Evolutionary conservation across 2,113 vertebrate genomes (phyloP).

Genomic region (Hippocampus zosterae): DNA sequence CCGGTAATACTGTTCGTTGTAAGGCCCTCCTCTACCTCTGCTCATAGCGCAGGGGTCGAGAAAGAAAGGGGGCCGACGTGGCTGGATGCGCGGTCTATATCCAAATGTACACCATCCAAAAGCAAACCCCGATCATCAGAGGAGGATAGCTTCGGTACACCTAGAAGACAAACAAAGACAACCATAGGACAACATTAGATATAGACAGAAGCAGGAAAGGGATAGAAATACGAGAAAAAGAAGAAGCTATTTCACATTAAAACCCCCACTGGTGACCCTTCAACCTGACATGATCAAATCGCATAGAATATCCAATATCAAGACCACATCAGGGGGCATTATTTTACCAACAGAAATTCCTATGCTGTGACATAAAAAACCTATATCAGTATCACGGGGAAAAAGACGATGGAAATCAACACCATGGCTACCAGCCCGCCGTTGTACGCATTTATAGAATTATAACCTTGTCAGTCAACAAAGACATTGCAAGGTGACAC

Average conservation of each 20-base stretch:
- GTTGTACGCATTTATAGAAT: constrained; percentile 19
- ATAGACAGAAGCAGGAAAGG: constrained; percentile 5
- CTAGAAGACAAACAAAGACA: constrained; percentile 49
- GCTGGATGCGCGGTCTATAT: constrained; percentile 31
- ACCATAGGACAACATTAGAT: constrained; percentile 17
- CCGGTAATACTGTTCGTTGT: constrained; percentile 58
- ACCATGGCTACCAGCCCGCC: neutral
- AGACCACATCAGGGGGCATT: constrained; percentile 8
- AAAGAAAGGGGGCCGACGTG: constrained; percentile 20
- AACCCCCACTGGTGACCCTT: constrained; percentile 7
- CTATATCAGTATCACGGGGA: neutral
- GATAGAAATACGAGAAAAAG: neutral
- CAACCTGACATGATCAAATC: constrained; percentile 19
- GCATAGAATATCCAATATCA: constrained; percentile 6
- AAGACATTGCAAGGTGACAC: constrained; percentile 55
- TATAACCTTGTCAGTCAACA: constrained; percentile 26
- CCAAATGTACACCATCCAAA: constrained; percentile 13
- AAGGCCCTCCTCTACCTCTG: constrained; percentile 76
- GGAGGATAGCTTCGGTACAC: constrained; percentile 21
- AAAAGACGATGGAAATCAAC: neutral
- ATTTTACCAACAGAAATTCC: neutral
- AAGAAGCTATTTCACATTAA: constrained; percentile 11
- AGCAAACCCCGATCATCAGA: constrained; percentile 24
- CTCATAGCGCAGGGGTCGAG: constrained; percentile 79
- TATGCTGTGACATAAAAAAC: neutral